A percentile compares a stretch with the other conserved stretches of the same genome.
phyloP scores from a whole-genome alignment of 2,797 vertebrate species.

The Eutrigla gurnardus region DNA sequence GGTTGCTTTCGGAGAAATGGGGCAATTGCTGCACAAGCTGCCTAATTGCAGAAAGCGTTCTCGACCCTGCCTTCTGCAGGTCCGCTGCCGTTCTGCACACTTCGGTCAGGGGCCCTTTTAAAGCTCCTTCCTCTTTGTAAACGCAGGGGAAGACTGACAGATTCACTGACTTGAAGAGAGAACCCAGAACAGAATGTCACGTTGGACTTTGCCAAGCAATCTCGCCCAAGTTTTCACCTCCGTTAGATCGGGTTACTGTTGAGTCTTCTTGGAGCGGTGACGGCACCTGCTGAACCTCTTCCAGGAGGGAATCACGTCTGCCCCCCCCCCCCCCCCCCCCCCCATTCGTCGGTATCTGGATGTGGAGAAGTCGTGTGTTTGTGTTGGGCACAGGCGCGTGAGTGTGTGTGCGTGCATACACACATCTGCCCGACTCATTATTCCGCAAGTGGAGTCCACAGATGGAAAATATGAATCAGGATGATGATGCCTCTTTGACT shows the following conservation, averaged over 20 bases:
- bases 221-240: constrained; percentile 44
- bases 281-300: constrained; percentile 62
- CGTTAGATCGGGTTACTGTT: constrained; percentile 46
- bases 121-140: constrained; percentile 26
- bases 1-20: constrained; percentile 54
- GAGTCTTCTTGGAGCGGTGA: constrained; percentile 21
- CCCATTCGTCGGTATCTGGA: constrained; percentile 50
- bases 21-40: constrained; percentile 43
- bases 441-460: constrained; percentile 70
- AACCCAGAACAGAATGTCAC: constrained; percentile 49
- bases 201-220: constrained; percentile 48
- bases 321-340: constrained; percentile 16
- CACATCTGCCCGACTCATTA: constrained; percentile 80
- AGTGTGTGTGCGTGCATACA: constrained; percentile 32
- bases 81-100: constrained; percentile 14
- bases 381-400: constrained; percentile 56
- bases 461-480: constrained; percentile 81
- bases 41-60: constrained; percentile 54
- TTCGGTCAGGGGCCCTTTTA: constrained; percentile 25
- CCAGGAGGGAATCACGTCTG: constrained; percentile 55
- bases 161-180: constrained; percentile 21
- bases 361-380: constrained; percentile 50
- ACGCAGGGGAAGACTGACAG: constrained; percentile 25
- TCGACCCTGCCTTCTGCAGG: constrained; percentile 23
- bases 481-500: constrained; percentile 77